phyloP scores from a whole-genome alignment of 2,888 invertebrate species.

The Bruchidius siliquastri region DNA sequence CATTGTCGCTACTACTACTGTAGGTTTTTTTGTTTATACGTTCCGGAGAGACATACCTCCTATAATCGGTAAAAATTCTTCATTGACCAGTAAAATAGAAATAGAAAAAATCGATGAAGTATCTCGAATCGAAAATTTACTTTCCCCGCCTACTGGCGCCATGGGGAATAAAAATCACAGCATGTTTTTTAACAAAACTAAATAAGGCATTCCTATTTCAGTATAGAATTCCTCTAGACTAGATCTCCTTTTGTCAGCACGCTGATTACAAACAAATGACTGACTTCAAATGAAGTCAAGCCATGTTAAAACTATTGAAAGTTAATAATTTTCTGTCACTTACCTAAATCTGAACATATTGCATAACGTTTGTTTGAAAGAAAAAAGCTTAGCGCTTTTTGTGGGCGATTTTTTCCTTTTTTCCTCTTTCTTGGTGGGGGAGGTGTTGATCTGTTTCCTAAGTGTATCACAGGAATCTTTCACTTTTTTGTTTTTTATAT shows the following conservation, averaged over 20 bases:
- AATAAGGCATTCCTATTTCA: too few species aligned
- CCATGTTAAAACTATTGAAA: too few species aligned
- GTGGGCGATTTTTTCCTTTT: slow-evolving; percentile 47
- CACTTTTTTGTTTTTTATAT: slow-evolving; percentile 58
- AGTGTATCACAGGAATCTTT: slow-evolving; percentile 46
- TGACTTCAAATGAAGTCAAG: too few species aligned
- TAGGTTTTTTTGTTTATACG: slow-evolving; percentile 16
- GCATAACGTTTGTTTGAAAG: slow-evolving; percentile 79
- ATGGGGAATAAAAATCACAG: too few species aligned
- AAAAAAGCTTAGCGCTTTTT: slow-evolving; percentile 49
- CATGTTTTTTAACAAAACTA: too few species aligned
- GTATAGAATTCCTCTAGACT: too few species aligned
- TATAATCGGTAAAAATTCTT: slow-evolving; percentile 17
- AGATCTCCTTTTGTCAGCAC: too few species aligned
- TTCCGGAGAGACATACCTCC: slow-evolving; percentile 53
- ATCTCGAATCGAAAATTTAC: too few species aligned
- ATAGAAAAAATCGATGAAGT: too few species aligned
- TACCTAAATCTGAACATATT: slow-evolving; percentile 67
- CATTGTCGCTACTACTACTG: slow-evolving; percentile 27
- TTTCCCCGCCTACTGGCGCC: too few species aligned
- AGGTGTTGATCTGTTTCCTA: slow-evolving; percentile 48
- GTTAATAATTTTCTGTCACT: neutral
- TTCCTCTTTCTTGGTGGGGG: slow-evolving; percentile 40
- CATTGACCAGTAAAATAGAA: too few species aligned
- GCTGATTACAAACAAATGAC: too few species aligned